Evolutionary conservation across 2,888 invertebrate genomes (phyloP).

Genomic region (Mythimna impura): DNA sequence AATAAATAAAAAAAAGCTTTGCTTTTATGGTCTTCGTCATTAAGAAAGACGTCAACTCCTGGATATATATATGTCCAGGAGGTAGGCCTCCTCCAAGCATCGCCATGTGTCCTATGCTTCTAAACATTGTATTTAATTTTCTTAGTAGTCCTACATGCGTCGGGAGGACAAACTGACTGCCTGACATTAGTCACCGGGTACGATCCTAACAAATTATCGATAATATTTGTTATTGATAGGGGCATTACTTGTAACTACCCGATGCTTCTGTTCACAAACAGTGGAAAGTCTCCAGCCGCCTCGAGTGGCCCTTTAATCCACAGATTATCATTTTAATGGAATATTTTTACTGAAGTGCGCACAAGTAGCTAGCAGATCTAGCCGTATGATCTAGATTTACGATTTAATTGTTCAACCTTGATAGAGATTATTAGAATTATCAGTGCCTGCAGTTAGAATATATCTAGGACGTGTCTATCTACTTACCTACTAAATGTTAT

Average conservation of each 20-base stretch:
- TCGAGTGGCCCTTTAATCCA: constrained; percentile 75
- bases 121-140: not conserved
- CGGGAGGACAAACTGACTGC: constrained; percentile 10
- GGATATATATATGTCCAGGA: too few species aligned
- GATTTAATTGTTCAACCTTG: constrained; percentile 58
- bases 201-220: constrained; percentile 59
- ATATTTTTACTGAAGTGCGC: constrained; percentile 73
- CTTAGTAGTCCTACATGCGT: not conserved
- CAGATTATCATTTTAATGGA: constrained; percentile 81
- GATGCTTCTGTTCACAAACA: constrained; percentile 68
- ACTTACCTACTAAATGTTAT: not conserved
- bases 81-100: too few species aligned
- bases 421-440: constrained; percentile 62
- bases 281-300: constrained; percentile 79
- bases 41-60: too few species aligned
- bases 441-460: constrained; percentile 37
- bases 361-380: constrained; percentile 15
- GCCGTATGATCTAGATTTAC: constrained; percentile 8
- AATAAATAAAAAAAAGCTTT: too few species aligned
- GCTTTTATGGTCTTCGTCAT: too few species aligned
- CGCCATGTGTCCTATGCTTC: too few species aligned
- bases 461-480: constrained; percentile 41
- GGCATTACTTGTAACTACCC: constrained; percentile 50
- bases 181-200: constrained; percentile 13
- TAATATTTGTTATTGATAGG: constrained; percentile 69